Base-by-base conservation (phyloP, 2,797 vertebrate species). In the Pelochelys cantorii region DNA sequence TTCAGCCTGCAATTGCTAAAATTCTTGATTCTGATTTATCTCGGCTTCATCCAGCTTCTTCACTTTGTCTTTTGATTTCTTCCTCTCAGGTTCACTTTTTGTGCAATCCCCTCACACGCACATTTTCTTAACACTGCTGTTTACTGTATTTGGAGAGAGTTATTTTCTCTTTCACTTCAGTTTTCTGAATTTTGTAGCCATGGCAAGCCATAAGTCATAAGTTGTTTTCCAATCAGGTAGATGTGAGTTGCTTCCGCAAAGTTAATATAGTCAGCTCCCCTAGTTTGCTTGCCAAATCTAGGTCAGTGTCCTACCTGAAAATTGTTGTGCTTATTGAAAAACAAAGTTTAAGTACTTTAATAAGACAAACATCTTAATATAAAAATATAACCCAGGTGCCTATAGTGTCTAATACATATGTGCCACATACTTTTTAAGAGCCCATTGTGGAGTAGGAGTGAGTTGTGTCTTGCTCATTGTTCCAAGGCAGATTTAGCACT, bases 61-160 rank as follows among this genome's bases (percentile, higher is more conserved):
- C 83, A 68, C 83, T 92, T 87, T 84, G 34, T 27, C 37, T 84
- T 93, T 91, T 31, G 86, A 11, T 75, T 93, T 53, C 89, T 87
- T 89, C 77, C 92, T 87, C 55, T 18, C 79, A 53, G 88, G 52
- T 97, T 94, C 87, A 85, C 6, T 85, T 53, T 95, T 89, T 90
- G 74, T 84, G 34, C 42, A 71, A 20, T 71, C n/a, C 5, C 17
- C 9, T 68, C 65, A 34, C 65, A 71, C 18, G 37, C 1, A 71
- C 18, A 71, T 71, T n/a, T 22, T 37, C 65, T 18, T 11, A 5
- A 22, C 10, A 34, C 18, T 37, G n/a, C 65, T 71, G 62, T 7
- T 48, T 7, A n/a, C 15, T 15, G 62, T n/a, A 17, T 65, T 14
- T 65, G 31, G 62, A 7, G 62, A 65, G 31, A 17, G 62, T 65